phyloP scores from a whole-genome alignment of 2,113 vertebrate species.

The Maccullochella peelii region DNA sequence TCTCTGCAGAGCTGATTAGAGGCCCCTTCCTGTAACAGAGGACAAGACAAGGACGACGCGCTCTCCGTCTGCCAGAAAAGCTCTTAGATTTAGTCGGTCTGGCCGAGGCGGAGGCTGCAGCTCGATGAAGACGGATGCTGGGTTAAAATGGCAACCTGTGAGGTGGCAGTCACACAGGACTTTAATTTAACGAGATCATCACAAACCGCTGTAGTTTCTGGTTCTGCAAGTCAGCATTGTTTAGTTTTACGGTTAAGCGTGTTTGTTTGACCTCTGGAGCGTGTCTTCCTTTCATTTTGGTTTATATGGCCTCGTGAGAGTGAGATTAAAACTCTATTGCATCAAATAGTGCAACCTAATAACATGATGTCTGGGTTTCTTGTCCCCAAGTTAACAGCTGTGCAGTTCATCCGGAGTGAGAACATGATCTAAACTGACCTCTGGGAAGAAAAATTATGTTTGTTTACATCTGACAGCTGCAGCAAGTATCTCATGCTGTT shows the following conservation, averaged over 20 bases:
- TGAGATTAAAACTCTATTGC: not conserved
- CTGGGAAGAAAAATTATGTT: no score
- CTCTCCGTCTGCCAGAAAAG: conserved; percentile 55
- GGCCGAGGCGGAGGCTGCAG: conserved; percentile 36
- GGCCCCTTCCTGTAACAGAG: conserved; percentile 59
- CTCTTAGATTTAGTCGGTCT: conserved; percentile 18
- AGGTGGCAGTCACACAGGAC: not conserved
- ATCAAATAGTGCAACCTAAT: not conserved
- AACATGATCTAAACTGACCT: not conserved
- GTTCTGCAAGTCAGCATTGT: not conserved
- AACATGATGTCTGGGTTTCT: not conserved
- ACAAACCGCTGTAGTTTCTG: not conserved
- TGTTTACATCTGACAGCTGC: not conserved
- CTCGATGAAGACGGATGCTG: conserved; percentile 57
- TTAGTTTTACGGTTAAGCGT: not conserved
- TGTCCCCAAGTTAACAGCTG: not conserved
- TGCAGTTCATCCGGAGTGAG: not conserved
- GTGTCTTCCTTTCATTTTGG: not conserved
- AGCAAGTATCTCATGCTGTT: not conserved
- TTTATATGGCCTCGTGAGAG: not conserved
- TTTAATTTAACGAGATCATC: conserved; percentile 26
- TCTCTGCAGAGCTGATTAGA: conserved; percentile 59
- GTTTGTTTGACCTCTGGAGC: not conserved
- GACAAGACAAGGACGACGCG: conserved; percentile 61
- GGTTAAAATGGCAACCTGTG: conserved; percentile 7